These are phyloP conservation scores for Atta colombica DNA, from an alignment of 1,140 invertebrate genomes.

Conservation along the genomic window DNA sequence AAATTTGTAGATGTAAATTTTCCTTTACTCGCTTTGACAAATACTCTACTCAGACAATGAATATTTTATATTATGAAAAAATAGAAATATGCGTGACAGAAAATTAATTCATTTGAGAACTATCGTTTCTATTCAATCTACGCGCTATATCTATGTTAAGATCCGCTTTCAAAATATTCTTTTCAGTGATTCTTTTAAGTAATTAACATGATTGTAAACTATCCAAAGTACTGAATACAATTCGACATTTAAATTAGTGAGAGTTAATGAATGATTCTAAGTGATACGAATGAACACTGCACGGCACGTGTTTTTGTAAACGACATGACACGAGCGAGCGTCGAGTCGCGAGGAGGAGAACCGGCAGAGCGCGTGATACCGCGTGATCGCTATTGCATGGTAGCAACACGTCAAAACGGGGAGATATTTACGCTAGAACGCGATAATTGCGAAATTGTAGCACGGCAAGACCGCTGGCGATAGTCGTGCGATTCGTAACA, in stretches of 20 bases:
- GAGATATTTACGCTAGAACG: slow-evolving; percentile 50
- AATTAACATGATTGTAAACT: not conserved
- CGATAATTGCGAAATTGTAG: slow-evolving; percentile 55
- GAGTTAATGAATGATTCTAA: not conserved
- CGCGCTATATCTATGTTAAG: not conserved
- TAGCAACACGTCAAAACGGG: slow-evolving; percentile 50
- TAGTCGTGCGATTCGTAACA: slow-evolving; percentile 40
- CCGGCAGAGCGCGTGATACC: slow-evolving; percentile 36
- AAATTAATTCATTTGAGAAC: not conserved
- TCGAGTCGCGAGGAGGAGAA: slow-evolving; percentile 14
- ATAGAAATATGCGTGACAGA: not conserved
- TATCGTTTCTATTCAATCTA: not conserved
- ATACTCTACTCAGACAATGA: not conserved
- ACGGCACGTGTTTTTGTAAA: slow-evolving; percentile 28
- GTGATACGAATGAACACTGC: not conserved
- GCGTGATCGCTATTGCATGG: slow-evolving; percentile 50
- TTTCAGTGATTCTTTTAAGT: too few relatives aligned
- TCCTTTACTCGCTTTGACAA: not conserved
- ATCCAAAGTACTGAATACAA: not conserved
- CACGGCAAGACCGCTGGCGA: slow-evolving; percentile 33
- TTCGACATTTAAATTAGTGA: slow-evolving; percentile 12
- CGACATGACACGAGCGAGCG: not conserved
- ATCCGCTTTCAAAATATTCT: not conserved
- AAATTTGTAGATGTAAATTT: not conserved
- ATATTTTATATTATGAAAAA: not conserved